Percentiles rank a stretch among this genome's conserved stretches.
Conservation (phyloP, 1,140 invertebrate genomes). For the Hyles euphorbiae region DNA sequence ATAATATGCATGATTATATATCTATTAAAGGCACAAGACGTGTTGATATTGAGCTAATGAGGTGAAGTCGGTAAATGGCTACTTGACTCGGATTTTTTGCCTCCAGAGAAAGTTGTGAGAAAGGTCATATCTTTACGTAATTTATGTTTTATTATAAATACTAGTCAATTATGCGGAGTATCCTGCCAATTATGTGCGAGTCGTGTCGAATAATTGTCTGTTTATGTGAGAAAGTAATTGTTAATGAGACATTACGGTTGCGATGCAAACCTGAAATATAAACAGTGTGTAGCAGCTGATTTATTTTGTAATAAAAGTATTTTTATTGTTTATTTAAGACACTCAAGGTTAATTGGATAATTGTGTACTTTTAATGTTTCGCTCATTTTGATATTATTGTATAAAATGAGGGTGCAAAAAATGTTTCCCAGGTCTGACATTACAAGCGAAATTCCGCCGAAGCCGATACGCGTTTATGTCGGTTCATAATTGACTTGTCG, state of each 20-base stretch:
- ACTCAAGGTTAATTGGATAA: no score
- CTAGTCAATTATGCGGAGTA: no score
- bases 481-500: conserved; percentile 68
- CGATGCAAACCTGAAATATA: no score
- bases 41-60: conserved; percentile 64
- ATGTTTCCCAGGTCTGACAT: conserved; percentile 38
- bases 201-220: no score
- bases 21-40: conserved; percentile 62
- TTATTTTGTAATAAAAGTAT: no score
- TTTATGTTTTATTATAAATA: background rate
- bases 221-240: no score
- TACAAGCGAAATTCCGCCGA: conserved; percentile 48
- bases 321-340: conserved; percentile 1
- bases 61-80: conserved; percentile 33
- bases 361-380: background rate
- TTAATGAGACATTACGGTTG: no score
- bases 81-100: conserved; percentile 24
- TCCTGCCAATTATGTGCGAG: no score
- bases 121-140: conserved; percentile 15
- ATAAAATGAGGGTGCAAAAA: conserved; percentile 16
- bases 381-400: background rate
- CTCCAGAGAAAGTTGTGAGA: conserved; percentile 29
- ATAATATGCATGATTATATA: conserved; percentile 70
- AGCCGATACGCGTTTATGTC: conserved; percentile 54
- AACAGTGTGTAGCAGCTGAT: no score